Percentiles rank a stretch among this genome's conserved stretches.
These are phyloP conservation scores for Eudemis profundana DNA, from an alignment of 2,888 invertebrate genomes.

Conservation along the genomic window DNA sequence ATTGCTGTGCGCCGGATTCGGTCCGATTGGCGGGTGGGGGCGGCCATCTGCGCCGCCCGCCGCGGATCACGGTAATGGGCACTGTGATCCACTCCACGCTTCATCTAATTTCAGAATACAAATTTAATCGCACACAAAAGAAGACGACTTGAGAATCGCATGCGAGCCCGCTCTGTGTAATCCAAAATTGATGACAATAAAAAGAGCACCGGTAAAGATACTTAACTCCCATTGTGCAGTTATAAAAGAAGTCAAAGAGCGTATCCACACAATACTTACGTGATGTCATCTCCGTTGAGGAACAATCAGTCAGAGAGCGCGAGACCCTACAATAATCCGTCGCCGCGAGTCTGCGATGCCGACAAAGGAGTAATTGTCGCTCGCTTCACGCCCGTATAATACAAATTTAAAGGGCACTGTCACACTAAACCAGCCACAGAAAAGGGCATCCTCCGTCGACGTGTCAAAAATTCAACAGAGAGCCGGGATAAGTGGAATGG, in stretches of 20 bases:
- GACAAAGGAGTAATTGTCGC: constrained; percentile 58
- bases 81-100: constrained; percentile 39
- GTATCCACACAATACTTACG: constrained; percentile 45
- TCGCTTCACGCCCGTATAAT: constrained; percentile 64
- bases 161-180: constrained; percentile 30
- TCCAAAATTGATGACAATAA: constrained; percentile 41
- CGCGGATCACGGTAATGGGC: constrained; percentile 44
- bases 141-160: constrained; percentile 27
- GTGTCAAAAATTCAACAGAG: constrained; percentile 84
- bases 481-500: constrained; percentile 83
- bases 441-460: constrained; percentile 74
- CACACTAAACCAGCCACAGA: constrained; percentile 77
- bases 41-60: constrained; percentile 58
- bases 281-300: constrained; percentile 51
- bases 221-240: constrained; percentile 42
- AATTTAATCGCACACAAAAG: constrained; percentile 41
- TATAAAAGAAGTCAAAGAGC: constrained; percentile 45
- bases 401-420: constrained; percentile 76
- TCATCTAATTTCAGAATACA: constrained; percentile 40
- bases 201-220: constrained; percentile 34
- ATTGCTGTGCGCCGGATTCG: constrained; percentile 82
- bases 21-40: constrained; percentile 68
- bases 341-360: constrained; percentile 46
- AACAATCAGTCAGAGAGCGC: constrained; percentile 52
- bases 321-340: constrained; percentile 50